Conservation (phyloP, 2,797 vertebrate genomes). For the Glyptemys insculpta region DNA sequence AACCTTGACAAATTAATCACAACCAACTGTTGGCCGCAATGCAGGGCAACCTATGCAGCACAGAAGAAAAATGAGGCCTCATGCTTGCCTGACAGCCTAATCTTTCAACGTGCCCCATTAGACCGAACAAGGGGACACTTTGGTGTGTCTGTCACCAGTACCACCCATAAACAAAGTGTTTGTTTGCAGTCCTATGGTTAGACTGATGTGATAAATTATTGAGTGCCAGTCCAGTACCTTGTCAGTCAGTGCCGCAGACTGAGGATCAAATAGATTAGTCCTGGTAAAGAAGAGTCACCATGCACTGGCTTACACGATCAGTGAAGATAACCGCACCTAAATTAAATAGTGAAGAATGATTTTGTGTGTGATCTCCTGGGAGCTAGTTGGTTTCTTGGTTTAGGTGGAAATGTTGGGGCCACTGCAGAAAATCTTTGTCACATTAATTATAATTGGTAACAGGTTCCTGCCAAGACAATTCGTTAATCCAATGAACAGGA, state of each 20-base stretch:
- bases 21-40: slow-evolving; percentile 82
- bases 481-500: neutral
- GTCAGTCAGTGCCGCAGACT: slow-evolving; percentile 80
- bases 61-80: slow-evolving; percentile 96
- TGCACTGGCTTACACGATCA: slow-evolving; percentile 79
- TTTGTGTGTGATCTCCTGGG: slow-evolving; percentile 55
- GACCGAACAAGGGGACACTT: slow-evolving; percentile 85
- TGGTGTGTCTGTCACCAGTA: slow-evolving; percentile 85
- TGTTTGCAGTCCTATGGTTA: slow-evolving; percentile 72
- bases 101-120: slow-evolving; percentile 91
- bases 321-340: slow-evolving; percentile 71
- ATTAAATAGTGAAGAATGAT: slow-evolving; percentile 59
- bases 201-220: slow-evolving; percentile 83
- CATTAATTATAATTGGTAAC: neutral
- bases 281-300: slow-evolving; percentile 77
- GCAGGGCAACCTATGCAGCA: slow-evolving; percentile 76
- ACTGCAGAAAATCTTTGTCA: neutral
- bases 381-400: neutral
- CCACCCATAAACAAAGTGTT: slow-evolving; percentile 90
- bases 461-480: neutral
- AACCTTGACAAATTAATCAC: slow-evolving; percentile 92
- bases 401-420: neutral
- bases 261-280: slow-evolving; percentile 81
- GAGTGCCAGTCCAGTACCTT: slow-evolving; percentile 78
- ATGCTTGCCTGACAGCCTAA: slow-evolving; percentile 89